phyloP scores from a whole-genome alignment of 2,113 vertebrate genomes.

The Cranoglanis bouderius region DNA sequence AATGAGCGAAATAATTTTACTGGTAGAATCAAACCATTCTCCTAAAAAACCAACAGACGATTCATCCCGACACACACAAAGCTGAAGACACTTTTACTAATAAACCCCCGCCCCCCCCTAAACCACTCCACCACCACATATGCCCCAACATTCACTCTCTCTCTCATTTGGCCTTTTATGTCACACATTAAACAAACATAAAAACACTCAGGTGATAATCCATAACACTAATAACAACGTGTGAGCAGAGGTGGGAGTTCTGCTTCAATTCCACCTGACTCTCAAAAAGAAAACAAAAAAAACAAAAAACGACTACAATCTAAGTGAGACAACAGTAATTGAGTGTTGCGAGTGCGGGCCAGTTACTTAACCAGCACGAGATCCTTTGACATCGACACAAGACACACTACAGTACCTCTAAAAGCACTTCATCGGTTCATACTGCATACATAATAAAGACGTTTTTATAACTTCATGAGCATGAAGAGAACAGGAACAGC shows the following conservation, averaged over 20 bases:
- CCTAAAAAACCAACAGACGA: neutral
- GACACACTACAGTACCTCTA: conserved; percentile 15
- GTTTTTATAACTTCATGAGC: conserved; percentile 25
- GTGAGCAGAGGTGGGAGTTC: conserved; percentile 1
- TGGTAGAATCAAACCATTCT: neutral
- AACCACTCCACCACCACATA: too few relatives aligned
- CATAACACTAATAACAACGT: neutral
- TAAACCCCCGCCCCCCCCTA: too few relatives aligned
- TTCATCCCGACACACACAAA: neutral
- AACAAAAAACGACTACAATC: neutral
- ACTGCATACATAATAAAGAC: conserved; percentile 34
- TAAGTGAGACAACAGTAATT: conserved; percentile 41
- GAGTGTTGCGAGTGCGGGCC: conserved; percentile 22
- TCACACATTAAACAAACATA: conserved; percentile 3
- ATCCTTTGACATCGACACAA: conserved; percentile 2
- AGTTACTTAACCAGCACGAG: conserved; percentile 31
- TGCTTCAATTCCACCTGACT: conserved; percentile 34
- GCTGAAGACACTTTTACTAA: too few relatives aligned
- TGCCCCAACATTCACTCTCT: neutral
- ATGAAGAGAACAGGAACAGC: conserved; percentile 20
- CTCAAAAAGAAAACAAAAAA: neutral
- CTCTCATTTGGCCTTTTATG: neutral
- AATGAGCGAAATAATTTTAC: neutral
- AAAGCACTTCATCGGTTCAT: conserved; percentile 20
- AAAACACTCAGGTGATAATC: conserved; percentile 15